These are phyloP conservation scores for Herpailurus yagouaroundi DNA, from an alignment of 2,113 vertebrate species.

Conservation along the genomic window DNA sequence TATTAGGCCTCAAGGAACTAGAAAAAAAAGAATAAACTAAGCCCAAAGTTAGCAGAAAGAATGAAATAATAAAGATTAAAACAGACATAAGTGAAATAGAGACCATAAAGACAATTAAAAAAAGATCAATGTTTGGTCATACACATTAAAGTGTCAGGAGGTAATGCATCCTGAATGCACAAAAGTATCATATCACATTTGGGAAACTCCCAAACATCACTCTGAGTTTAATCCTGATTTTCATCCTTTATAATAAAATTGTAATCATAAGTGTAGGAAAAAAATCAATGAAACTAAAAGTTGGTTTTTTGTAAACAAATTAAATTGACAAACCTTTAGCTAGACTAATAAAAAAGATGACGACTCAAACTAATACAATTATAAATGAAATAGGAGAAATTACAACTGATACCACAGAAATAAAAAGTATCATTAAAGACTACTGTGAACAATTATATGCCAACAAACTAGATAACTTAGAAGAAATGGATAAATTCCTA, in stretches of 20 bases:
- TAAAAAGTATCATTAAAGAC: not conserved
- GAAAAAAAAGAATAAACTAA: not conserved
- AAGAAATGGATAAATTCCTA: not conserved
- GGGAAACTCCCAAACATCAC: not conserved
- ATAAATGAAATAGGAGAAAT: not conserved
- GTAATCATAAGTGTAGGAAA: not conserved
- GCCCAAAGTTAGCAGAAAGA: not conserved
- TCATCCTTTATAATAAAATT: not conserved
- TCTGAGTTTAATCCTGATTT: not conserved
- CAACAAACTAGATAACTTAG: not conserved
- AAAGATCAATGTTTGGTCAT: not conserved
- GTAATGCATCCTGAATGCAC: not conserved
- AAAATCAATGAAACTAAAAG: not conserved
- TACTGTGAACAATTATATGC: not conserved
- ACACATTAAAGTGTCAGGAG: not conserved
- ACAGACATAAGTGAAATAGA: not conserved
- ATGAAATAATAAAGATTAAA: not conserved
- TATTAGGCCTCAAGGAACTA: not conserved
- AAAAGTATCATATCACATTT: not conserved
- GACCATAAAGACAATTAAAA: not conserved
- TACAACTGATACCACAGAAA: not conserved
- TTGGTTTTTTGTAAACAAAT: not conserved
- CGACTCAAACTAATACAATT: not conserved
- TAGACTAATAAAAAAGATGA: not conserved
- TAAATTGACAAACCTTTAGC: not conserved